phyloP scores from a whole-genome alignment of 2,113 vertebrate species.

The Melospiza melodia region DNA sequence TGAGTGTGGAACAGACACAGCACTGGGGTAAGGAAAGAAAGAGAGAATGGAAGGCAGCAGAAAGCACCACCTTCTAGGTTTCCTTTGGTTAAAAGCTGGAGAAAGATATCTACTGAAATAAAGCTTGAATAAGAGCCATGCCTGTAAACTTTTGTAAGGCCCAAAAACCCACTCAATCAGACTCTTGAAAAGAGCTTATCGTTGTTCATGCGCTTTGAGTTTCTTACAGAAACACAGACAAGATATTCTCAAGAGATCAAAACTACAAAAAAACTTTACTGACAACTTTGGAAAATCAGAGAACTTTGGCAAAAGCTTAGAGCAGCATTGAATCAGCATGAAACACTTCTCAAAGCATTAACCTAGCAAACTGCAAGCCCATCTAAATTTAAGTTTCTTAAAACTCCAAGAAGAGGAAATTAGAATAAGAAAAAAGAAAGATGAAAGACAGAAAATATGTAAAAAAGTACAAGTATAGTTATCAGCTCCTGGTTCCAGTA shows the following conservation, averaged over 20 bases:
- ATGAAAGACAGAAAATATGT: background rate
- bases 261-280: background rate
- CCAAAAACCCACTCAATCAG: accelerated
- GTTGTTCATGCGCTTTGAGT: background rate
- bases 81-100: background rate
- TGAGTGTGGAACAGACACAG: background rate
- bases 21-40: background rate
- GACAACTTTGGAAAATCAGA: background rate
- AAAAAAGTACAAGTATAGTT: background rate
- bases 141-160: background rate
- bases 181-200: no score
- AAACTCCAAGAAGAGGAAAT: background rate
- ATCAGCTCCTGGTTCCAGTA: background rate
- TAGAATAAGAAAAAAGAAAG: background rate
- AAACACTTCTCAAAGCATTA: background rate
- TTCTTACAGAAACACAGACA: background rate
- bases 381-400: background rate
- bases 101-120: background rate
- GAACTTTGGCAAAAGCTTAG: background rate
- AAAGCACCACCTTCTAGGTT: background rate
- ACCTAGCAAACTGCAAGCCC: background rate
- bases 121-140: background rate
- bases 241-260: background rate
- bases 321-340: background rate
- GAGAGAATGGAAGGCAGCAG: background rate